A percentile compares a stretch with the other conserved stretches of the same genome.
phyloP scores from a whole-genome alignment of 2,888 invertebrate species.

The Lithosia quadra region DNA sequence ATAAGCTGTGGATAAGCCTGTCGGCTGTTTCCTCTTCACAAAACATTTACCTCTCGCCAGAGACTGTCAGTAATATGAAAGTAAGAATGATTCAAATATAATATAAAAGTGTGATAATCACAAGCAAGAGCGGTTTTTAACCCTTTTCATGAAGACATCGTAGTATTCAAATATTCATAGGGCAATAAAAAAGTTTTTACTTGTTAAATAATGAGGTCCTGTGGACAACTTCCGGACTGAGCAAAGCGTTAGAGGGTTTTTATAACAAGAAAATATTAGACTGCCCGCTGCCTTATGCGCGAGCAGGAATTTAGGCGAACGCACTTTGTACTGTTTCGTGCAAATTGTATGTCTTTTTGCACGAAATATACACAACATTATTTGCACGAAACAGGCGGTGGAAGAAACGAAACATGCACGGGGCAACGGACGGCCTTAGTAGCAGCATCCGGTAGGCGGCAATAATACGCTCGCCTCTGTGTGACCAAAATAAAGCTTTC shows the following conservation, averaged over 20 bases:
- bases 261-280: background rate
- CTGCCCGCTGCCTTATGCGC: no score
- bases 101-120: background rate
- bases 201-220: background rate
- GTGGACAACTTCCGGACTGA: background rate
- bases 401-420: no score
- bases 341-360: no score
- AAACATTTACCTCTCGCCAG: background rate
- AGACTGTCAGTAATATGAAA: background rate
- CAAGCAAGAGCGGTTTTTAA: background rate
- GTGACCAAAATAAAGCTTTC: background rate
- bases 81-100: background rate
- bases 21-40: constrained; percentile 1
- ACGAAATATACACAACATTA: no score
- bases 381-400: no score
- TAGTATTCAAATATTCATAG: constrained; percentile 1
- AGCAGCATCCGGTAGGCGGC: constrained; percentile 1
- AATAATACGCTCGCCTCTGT: background rate
- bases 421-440: background rate
- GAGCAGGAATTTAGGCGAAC: no score
- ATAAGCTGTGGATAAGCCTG: constrained; percentile 4
- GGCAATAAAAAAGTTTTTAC: background rate
- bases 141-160: background rate
- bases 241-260: background rate
- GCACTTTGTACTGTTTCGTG: no score